phyloP scores from a whole-genome alignment of 92 coral and sea anemone species.

The Porites divaricata region DNA sequence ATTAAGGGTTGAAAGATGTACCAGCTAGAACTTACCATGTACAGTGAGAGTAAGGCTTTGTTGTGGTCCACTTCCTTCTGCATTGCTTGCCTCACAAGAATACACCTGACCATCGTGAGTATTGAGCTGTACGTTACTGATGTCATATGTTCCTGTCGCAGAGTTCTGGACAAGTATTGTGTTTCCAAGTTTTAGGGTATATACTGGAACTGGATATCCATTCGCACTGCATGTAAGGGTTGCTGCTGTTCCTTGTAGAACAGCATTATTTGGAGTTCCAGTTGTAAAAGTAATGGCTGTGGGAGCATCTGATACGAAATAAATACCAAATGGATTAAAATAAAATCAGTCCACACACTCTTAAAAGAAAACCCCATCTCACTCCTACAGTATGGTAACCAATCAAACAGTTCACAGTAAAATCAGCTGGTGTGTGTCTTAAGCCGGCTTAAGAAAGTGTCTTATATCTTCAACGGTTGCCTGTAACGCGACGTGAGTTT shows the following conservation, averaged over 20 bases:
- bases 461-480: too few relatives aligned
- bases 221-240: slow-evolving; percentile 75
- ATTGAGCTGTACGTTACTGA: slow-evolving; percentile 25
- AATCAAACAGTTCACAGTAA: too few relatives aligned
- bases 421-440: too few relatives aligned
- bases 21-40: slow-evolving; percentile 26
- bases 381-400: too few relatives aligned
- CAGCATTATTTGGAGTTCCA: slow-evolving; percentile 63
- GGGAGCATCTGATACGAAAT: slow-evolving; percentile 58
- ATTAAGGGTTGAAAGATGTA: too few relatives aligned
- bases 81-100: slow-evolving; percentile 58
- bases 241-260: slow-evolving; percentile 16
- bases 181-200: slow-evolving; percentile 38
- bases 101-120: slow-evolving; percentile 44
- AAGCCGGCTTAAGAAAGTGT: too few relatives aligned
- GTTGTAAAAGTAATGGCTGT: slow-evolving; percentile 54
- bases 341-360: too few relatives aligned
- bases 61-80: slow-evolving; percentile 62
- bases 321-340: background rate
- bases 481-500: too few relatives aligned
- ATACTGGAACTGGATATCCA: slow-evolving; percentile 78
- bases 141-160: slow-evolving; percentile 7
- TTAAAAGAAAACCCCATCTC: too few relatives aligned
- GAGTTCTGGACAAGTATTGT: background rate
- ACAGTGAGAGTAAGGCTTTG: slow-evolving; percentile 25